Base-by-base conservation (phyloP, 2,888 invertebrate species). In the Mythimna pallens region DNA sequence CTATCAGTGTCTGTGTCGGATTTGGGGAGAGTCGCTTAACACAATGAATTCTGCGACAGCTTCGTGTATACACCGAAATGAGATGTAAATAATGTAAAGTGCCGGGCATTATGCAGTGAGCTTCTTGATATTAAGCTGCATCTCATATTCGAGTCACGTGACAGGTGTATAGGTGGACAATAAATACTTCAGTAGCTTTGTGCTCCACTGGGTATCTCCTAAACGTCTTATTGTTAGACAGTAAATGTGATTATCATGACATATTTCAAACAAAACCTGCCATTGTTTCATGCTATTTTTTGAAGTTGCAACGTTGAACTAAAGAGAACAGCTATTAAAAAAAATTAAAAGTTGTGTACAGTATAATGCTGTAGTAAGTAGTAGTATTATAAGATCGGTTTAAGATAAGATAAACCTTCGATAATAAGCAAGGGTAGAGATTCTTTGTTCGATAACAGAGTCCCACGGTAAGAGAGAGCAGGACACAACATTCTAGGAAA, bases 31-130 rank as follows among this genome's bases (percentile, higher is more conserved):
- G 68, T 47, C 50, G 54, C 73, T 55, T 59, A 65, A 61, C 59
- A 75, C 66, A 82, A 76, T 76, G 62, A 54, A 64, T 62, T 78
- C 71, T 76, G 58, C 36, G 17, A 70, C 36, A 52, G 65, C 43
- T 69, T 57, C 65, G 25, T 65, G 47, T 67, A 59, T 34, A 59
- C 55, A 55, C 34, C 54, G 22, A 58, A 69, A 61, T 22, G 50
- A 22, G 61, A 66, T 67, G 65, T 47, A 57, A 43, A 69, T 66
- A 76, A 61, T 70, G 40, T n/a, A 50, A 30, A 40, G 34, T 68
- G 12, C 3, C 20, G 30, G 14, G 20, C 47, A 68, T 36, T 10
- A 57, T 52, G 57, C 36, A 65, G 64, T 57, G 34, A 55, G 65
- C 20, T 55, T 55, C 12, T 40, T 61, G 66, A 63, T 63, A 62